These are phyloP conservation scores for Murina feae DNA, from an alignment of 2,113 vertebrate genomes.

Conservation along the genomic window DNA sequence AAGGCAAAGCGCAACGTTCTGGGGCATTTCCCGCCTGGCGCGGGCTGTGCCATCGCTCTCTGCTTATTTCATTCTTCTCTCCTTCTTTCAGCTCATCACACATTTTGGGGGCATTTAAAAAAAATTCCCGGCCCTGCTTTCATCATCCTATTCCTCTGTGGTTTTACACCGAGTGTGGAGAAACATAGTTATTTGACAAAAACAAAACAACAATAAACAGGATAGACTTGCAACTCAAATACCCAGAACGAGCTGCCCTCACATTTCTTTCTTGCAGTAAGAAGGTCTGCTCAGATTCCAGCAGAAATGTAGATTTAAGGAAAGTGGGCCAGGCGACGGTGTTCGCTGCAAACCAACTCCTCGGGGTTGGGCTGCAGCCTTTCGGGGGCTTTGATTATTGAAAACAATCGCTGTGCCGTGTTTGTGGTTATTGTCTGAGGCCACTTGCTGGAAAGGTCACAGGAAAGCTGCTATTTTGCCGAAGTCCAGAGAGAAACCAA, in stretches of 20 bases:
- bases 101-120: neutral
- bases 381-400: slow-evolving; percentile 22
- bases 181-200: neutral
- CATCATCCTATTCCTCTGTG: neutral
- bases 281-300: neutral
- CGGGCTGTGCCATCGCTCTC: neutral
- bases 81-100: neutral
- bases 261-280: slow-evolving; percentile 23
- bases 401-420: neutral
- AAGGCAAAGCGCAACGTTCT: neutral
- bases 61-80: neutral
- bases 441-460: slow-evolving; percentile 32
- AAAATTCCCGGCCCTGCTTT: neutral
- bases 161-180: neutral
- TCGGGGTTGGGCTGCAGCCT: neutral
- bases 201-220: neutral
- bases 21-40: too few relatives aligned
- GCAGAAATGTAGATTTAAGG: neutral
- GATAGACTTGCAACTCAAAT: neutral
- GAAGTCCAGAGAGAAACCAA: neutral
- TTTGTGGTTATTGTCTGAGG: slow-evolving; percentile 36
- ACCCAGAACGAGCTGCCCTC: neutral
- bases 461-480: neutral
- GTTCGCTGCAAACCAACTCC: neutral
- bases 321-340: neutral